Base-by-base conservation (phyloP, 2,888 invertebrate genomes). In the Gastrophysa polygoni region DNA sequence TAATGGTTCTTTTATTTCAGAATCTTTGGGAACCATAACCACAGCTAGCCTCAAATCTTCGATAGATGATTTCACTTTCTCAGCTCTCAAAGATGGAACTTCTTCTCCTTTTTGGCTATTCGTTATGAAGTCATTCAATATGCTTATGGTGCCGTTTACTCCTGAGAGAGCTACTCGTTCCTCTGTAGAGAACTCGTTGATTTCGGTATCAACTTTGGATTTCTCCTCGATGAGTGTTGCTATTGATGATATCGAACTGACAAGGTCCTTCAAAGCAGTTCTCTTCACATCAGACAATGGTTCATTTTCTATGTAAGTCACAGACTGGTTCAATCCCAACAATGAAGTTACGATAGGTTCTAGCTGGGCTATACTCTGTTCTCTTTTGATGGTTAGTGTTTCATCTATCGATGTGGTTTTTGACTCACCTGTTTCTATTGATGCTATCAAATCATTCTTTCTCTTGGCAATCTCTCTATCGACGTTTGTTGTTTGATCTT, bases 31-130 rank as follows among this genome's bases (percentile, higher is more conserved):
- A 7, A 81, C 71, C 5, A 73, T 72, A 3, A 81, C 75, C 3
- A 80, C 77, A 0, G 77, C 76, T 49, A 80, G 61, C 56, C 79
- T 68, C 11, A 81, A 64, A 47, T 78, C 71, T 70, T 81, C 81
- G 14, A 80, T 77, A 18, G 70, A 70, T 17, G 71, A 59, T 71
- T 81, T 81, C 1, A 78, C 77, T 8, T 63, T 71, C 61, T 77
- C 77, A 17, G 61, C 59, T 50, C 56, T 60, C 55, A 57, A 48
- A 17, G 51, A 29, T 24, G 7, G 14, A 18, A 11, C 16, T 52
- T 71, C 67, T 32, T 72, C 55, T 6, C 67, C 60, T 43, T 55
- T 43, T 21, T 65, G 57, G 7, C 59, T 57, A 14, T 47, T 65
- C 18, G 48, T 18, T 18, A 79, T 71, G 56, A 73, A 76, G 50